Conservation (phyloP, 2,797 vertebrate genomes). For the Lacerta agilis region DNA sequence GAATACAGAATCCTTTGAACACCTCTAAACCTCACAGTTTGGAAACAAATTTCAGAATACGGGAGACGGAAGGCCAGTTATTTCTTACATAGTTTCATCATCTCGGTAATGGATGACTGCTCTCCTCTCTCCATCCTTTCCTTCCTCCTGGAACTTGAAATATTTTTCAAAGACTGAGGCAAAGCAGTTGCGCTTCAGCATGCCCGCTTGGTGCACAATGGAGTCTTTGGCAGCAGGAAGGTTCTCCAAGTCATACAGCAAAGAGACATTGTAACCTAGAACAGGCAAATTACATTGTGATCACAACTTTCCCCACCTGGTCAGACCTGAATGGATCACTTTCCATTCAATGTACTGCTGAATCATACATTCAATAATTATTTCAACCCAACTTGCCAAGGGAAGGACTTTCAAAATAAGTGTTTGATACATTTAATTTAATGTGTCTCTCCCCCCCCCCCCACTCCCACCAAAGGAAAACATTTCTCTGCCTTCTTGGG, state of each 20-base stretch:
- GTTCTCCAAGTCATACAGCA: slow-evolving; percentile 93
- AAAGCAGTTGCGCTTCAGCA: slow-evolving; percentile 99
- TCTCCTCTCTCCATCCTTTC: slow-evolving; percentile 92
- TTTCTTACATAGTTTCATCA: slow-evolving; percentile 95
- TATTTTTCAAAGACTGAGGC: slow-evolving; percentile 99
- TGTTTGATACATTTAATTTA: background rate
- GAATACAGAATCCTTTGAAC: background rate
- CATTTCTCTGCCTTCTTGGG: slow-evolving; percentile 32
- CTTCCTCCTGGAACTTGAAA: slow-evolving; percentile 98
- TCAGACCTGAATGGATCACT: background rate
- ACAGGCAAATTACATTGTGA: slow-evolving; percentile 4
- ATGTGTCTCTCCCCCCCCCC: background rate
- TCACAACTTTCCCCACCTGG: background rate
- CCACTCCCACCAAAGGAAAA: background rate
- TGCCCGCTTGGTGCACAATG: slow-evolving; percentile 94
- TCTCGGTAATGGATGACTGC: slow-evolving; percentile 98
- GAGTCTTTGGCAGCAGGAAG: slow-evolving; percentile 91
- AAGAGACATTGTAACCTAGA: slow-evolving; percentile 96
- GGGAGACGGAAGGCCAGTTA: background rate
- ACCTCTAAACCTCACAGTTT: background rate
- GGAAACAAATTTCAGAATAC: background rate
- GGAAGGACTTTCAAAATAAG: background rate
- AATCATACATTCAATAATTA: background rate
- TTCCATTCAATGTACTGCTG: background rate
- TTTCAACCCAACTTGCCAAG: slow-evolving; percentile 18